A percentile compares a stretch with the other conserved stretches of the same genome.
phyloP scores from a whole-genome alignment of 1,140 invertebrate species.

The Drosophila insularis region DNA sequence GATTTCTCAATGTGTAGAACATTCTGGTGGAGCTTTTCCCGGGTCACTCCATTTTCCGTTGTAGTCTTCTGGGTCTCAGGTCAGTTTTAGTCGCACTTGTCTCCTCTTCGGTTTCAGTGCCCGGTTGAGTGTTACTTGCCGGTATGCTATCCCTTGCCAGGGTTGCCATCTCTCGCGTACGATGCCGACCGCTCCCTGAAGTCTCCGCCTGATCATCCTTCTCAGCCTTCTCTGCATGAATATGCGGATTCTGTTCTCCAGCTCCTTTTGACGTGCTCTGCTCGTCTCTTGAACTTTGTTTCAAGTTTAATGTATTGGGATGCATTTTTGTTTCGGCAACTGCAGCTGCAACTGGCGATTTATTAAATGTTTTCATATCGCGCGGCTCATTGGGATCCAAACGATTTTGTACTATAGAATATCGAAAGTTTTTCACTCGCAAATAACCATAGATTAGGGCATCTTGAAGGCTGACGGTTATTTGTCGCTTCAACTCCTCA shows the following conservation, averaged over 20 bases:
- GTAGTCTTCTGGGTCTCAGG: not conserved
- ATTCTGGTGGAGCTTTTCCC: too few species aligned
- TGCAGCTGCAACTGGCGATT: not conserved
- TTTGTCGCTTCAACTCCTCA: conserved; percentile 65
- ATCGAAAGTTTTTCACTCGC: conserved; percentile 48
- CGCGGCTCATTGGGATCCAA: conserved; percentile 33
- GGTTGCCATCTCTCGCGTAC: not conserved
- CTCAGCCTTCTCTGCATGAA: not conserved
- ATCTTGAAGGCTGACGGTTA: conserved; percentile 58
- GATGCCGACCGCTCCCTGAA: not conserved
- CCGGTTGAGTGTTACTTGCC: not conserved
- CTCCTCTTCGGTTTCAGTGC: conserved; percentile 4
- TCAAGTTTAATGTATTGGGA: not conserved
- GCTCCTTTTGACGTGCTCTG: not conserved
- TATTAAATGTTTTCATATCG: not conserved
- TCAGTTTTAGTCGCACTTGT: not conserved
- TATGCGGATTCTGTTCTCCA: not conserved
- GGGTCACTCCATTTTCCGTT: not conserved
- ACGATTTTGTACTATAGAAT: conserved; percentile 38
- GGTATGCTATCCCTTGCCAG: not conserved
- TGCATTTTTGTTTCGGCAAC: not conserved
- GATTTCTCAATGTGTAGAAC: too few species aligned
- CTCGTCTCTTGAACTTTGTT: not conserved
- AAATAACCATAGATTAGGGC: conserved; percentile 63
- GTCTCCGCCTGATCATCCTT: too few species aligned